Evolutionary conservation across 2,888 invertebrate genomes (phyloP).

Genomic region (Aporophyla lueneburgensis): DNA sequence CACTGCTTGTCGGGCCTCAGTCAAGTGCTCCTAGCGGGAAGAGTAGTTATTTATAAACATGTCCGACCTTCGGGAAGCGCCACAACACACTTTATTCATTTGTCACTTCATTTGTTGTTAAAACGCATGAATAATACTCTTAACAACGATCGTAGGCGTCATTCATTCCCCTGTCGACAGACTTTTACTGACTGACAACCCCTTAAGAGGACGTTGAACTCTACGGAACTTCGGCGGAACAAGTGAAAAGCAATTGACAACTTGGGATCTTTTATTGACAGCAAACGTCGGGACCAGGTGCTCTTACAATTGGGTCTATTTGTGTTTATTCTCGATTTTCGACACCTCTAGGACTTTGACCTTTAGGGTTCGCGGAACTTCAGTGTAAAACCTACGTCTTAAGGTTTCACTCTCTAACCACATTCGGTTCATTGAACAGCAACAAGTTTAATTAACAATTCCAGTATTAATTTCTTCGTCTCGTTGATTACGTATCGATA

Average conservation of each 20-base stretch:
- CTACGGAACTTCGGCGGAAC: conserved; percentile 41
- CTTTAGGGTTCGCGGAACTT: conserved; percentile 50
- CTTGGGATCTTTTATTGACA: conserved; percentile 58
- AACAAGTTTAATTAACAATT: conserved; percentile 37
- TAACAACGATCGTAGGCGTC: conserved; percentile 67
- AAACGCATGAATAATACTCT: conserved; percentile 67
- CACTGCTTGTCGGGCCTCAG: conserved; percentile 35
- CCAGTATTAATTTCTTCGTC: conserved; percentile 40
- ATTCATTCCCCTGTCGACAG: conserved; percentile 64
- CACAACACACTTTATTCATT: conserved; percentile 65
- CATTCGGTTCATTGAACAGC: conserved; percentile 35
- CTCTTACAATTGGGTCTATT: conserved; percentile 40
- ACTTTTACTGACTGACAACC: conserved; percentile 55
- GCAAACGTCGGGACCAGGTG: conserved; percentile 32
- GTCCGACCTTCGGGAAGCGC: conserved; percentile 64
- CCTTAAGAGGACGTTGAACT: conserved; percentile 57
- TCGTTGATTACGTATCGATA: conserved; percentile 58
- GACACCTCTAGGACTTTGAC: conserved; percentile 73
- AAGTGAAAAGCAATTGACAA: conserved; percentile 58
- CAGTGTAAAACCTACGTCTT: conserved; percentile 45
- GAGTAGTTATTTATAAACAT: conserved; percentile 68
- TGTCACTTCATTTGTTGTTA: conserved; percentile 63
- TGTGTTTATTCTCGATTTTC: conserved; percentile 58
- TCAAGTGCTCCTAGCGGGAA: conserved; percentile 55
- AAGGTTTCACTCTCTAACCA: conserved; percentile 52